Percentiles rank a stretch among this genome's conserved stretches.
Evolutionary conservation across 2,888 invertebrate genomes (phyloP).

Genomic region (Biston stratarius): DNA sequence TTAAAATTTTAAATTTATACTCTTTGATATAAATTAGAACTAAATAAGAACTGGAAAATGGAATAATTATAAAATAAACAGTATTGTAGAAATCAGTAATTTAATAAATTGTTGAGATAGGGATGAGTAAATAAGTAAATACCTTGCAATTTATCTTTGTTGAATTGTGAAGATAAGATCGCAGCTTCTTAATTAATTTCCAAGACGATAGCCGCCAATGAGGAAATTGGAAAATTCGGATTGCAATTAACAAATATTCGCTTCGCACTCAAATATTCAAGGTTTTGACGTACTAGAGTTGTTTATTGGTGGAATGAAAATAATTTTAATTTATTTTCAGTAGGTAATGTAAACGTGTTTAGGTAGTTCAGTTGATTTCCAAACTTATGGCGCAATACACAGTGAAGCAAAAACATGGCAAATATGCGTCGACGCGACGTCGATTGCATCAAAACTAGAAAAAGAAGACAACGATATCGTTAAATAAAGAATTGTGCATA

Average conservation of each 20-base stretch:
- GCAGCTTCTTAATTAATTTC: constrained; percentile 40
- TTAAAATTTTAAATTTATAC: too few relatives aligned
- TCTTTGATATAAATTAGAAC: too few relatives aligned
- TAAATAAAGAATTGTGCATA: too few relatives aligned
- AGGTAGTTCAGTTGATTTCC: too few relatives aligned
- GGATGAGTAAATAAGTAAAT: background rate
- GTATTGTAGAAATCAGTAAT: background rate
- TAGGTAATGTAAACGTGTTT: background rate
- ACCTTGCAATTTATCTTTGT: constrained; percentile 4
- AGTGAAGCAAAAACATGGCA: too few relatives aligned
- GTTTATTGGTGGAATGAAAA: background rate
- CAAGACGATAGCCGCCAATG: constrained; percentile 27
- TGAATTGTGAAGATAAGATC: constrained; percentile 19
- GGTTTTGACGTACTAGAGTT: background rate
- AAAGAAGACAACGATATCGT: too few relatives aligned
- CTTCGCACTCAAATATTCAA: background rate
- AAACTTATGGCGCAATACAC: too few relatives aligned
- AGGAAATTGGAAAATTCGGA: constrained; percentile 28
- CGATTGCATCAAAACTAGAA: too few relatives aligned
- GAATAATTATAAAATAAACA: background rate
- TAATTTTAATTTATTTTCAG: background rate
- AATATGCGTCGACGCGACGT: too few relatives aligned
- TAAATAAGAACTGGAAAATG: too few relatives aligned
- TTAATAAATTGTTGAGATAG: background rate
- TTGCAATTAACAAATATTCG: constrained; percentile 31